Base-by-base conservation (phyloP, 2,113 vertebrate genomes). In the Pleuronectes platessa region DNA sequence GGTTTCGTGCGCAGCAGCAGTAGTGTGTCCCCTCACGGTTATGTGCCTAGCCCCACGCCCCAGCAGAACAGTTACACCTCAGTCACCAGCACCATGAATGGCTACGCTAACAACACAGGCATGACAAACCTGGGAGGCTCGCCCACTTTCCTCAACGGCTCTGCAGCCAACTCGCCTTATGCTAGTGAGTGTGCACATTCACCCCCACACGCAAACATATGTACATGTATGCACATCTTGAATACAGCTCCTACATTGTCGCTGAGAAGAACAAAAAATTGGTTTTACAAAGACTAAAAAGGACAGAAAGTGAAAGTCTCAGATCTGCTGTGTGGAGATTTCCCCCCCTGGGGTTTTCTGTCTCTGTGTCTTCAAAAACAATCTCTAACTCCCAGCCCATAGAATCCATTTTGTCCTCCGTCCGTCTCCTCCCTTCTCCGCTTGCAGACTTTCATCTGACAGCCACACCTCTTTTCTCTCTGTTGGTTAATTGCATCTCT, bases 91-190 rank as follows among this genome's bases (percentile, higher is more conserved):
- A 97, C 96, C 95, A 99, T 99, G 96, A 99, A 99, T 8, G 97
- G 98, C 86, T 99, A 99, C 47, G 88, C 95, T 47, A 98, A 97
- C 77, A 96, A 96, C 23, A 91, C 95, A 91, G 95, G 95, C 94
- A 98, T 99, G 97, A 97, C 95, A 91, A 99, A 98, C 93, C 90
- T 99, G 93, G 96, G 96, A 0, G 97, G 97, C 82, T 99, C 98
- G 67, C 98, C 98, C 59, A 96, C 96, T 74, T 99, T 99, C 94
- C 96, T 99, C 92, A 99, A 99, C 3, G 97, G 98, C 91, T 99
- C 98, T 11, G 97, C 98, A 77, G 97, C 97, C 95, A 99, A 98
- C 94, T 99, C 98, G 56, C 98, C 98, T 91, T 99, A 99, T 82
- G 98, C 97, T 93, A 99, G 98, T 99, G 92, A 97, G 98, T 37